A percentile compares a stretch with the other conserved stretches of the same genome.
phyloP scores from a whole-genome alignment of 2,888 invertebrate genomes.

The Drosophila cognata region DNA sequence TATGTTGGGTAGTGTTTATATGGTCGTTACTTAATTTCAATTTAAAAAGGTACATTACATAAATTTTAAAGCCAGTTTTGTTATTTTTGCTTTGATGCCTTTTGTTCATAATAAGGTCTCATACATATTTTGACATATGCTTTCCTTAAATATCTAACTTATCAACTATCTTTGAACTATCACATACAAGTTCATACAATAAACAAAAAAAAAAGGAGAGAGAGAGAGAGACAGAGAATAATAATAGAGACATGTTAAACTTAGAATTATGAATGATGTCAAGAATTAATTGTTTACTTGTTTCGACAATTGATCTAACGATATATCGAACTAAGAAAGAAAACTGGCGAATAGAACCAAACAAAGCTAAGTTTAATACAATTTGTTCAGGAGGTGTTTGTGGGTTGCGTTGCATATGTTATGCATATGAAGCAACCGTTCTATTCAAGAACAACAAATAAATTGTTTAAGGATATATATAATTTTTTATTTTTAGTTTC shows the following conservation, averaged over 20 bases:
- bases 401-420: background rate
- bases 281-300: background rate
- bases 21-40: slow-evolving; percentile 14
- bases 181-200: slow-evolving; percentile 79
- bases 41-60: slow-evolving; percentile 18
- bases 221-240: slow-evolving; percentile 20
- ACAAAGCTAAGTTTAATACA: slow-evolving; percentile 11
- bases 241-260: slow-evolving; percentile 10
- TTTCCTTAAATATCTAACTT: slow-evolving; percentile 46
- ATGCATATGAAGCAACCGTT: background rate
- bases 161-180: slow-evolving; percentile 81
- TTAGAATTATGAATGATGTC: slow-evolving; percentile 23
- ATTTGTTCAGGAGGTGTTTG: background rate
- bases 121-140: slow-evolving; percentile 11
- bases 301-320: slow-evolving; percentile 4
- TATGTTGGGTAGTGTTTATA: slow-evolving; percentile 11
- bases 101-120: slow-evolving; percentile 21
- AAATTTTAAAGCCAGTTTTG: slow-evolving; percentile 40
- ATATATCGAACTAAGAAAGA: slow-evolving; percentile 6
- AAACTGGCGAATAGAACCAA: slow-evolving; percentile 19
- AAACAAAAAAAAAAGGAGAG: slow-evolving; percentile 39
- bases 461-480: background rate
- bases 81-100: slow-evolving; percentile 19
- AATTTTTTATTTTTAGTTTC: background rate
- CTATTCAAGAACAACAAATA: background rate